phyloP scores from a whole-genome alignment of 2,888 invertebrate species.

The Bombyx huttoni region DNA sequence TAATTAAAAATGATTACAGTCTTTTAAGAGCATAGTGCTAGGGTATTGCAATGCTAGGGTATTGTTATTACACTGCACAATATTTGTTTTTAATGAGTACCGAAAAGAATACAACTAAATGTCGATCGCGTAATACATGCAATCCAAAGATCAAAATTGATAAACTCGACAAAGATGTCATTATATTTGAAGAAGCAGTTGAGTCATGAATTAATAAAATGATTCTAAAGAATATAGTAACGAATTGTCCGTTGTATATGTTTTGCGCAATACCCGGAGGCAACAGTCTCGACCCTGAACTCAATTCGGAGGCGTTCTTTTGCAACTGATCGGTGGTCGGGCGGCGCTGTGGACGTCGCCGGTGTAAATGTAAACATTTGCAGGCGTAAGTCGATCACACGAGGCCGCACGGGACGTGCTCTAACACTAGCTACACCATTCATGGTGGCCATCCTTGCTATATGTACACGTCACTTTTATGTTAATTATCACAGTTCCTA shows the following conservation, averaged over 20 bases:
- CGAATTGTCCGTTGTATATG: conserved; percentile 15
- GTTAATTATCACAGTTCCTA: neutral
- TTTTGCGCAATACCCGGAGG: conserved; percentile 66
- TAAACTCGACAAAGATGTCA: neutral
- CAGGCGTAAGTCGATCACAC: conserved; percentile 54
- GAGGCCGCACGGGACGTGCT: conserved; percentile 60
- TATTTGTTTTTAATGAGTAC: no score
- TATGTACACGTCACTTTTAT: conserved; percentile 11
- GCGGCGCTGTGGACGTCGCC: conserved; percentile 40
- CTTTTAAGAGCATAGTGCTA: no score
- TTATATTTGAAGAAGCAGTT: conserved; percentile 1
- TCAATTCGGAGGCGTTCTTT: conserved; percentile 64
- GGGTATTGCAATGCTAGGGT: no score
- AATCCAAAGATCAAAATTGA: neutral
- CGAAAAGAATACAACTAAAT: no score
- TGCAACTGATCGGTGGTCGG: conserved; percentile 63
- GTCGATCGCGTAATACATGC: neutral
- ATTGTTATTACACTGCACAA: no score
- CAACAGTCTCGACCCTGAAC: conserved; percentile 62
- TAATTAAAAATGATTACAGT: no score
- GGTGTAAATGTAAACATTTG: conserved; percentile 71
- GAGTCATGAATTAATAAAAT: neutral
- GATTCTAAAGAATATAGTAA: neutral
- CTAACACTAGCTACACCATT: conserved; percentile 31
- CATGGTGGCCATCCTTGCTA: conserved; percentile 23